Evolutionary conservation across 1,140 invertebrate species (phyloP), one percentile per base, ranked within the genome.

Genomic region (Drosophila mayri): DNA sequence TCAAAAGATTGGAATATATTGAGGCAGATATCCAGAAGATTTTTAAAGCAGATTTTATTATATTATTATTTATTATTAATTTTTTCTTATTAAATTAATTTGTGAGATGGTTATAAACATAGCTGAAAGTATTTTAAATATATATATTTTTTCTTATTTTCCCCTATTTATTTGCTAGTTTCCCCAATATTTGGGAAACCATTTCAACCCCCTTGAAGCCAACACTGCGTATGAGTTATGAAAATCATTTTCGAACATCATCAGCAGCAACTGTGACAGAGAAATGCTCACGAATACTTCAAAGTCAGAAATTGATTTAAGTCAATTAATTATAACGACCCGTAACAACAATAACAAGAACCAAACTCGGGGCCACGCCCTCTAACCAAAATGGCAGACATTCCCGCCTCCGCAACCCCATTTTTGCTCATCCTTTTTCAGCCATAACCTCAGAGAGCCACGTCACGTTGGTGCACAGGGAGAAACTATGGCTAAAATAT

Each of bases 231-330:
- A 63, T 88, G 73, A 84, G 81, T 88, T 88, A 88, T 88, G 85
- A 88, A 90, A 88, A 81, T 74, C 65, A 75, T 78, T 88, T 87
- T 38, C 55, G 25, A 55, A 60, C 43, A 73, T 59, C 76, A 72
- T 60, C 44, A 43, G 67, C 80, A 64, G 73, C 81, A 73, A 76
- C 50, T 81, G 81, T 44, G 72, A 52, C 44, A 30, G 67, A 63
- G 72, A 72, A 88, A 85, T 85, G 79, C 66, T 80, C 58, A 66
- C 60, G 58, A 81, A 84, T 88, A 90, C 81, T 87, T 88, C 85
- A 88, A 85, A 90, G 85, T 90, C 86, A 85, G 85, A 81, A 90
- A 90, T 90, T 90, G 85, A 90, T 90, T 90, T 81, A 90, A 90
- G 85, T 81, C 85, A 81, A 90, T 90, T 90, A 90, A 90, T 90